Percentiles rank a stretch among this genome's conserved stretches.
These are phyloP conservation scores for Clarias fuscus DNA, from an alignment of 2,797 vertebrate genomes.

Conservation along the genomic window DNA sequence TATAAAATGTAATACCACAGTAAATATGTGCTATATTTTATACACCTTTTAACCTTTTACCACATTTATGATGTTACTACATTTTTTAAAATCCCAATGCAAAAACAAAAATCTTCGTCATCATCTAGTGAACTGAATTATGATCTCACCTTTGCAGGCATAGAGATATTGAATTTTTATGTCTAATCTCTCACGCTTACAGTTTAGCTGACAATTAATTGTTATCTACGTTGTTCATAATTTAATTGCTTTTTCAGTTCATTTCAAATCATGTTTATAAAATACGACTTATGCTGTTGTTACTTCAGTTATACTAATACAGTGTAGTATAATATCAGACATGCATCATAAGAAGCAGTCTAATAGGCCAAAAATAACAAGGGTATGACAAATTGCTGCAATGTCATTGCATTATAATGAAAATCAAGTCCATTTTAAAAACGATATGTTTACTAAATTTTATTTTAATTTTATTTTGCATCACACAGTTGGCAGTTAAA, in stretches of 20 bases:
- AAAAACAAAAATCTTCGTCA: background rate
- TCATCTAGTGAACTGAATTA: background rate
- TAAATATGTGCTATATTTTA: background rate
- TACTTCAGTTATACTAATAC: too few species aligned
- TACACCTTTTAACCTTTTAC: background rate
- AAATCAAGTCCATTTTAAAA: background rate
- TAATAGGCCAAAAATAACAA: background rate
- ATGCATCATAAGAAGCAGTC: background rate
- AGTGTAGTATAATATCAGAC: background rate
- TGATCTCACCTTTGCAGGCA: slow-evolving; percentile 54
- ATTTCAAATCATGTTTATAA: background rate
- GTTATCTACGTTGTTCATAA: background rate
- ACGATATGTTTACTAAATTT: background rate
- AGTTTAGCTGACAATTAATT: background rate
- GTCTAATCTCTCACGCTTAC: background rate
- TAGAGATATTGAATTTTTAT: background rate
- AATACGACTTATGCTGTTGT: background rate
- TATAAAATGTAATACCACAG: background rate
- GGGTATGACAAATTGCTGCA: background rate
- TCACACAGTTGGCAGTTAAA: too few species aligned
- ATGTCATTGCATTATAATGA: background rate
- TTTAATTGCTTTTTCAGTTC: background rate
- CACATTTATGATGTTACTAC: background rate
- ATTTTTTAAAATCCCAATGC: background rate
- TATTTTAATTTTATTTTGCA: background rate